Conservation (phyloP, 64 coral and sea anemone genomes). For the Cladopsammia gracilis region DNA sequence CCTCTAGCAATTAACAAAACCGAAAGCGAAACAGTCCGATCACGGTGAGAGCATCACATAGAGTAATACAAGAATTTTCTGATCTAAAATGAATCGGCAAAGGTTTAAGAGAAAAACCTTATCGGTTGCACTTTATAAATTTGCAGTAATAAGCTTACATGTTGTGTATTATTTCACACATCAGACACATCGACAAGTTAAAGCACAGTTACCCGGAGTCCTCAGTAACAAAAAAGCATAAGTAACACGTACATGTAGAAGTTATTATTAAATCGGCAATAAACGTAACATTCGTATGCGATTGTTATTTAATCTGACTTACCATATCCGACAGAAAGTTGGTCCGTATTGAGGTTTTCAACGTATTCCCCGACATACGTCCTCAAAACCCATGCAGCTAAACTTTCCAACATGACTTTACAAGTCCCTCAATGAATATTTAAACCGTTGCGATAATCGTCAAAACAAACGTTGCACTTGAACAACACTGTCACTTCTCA, state of each 20-base stretch:
- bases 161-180: too few relatives aligned
- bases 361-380: conserved; percentile 99
- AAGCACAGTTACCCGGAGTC: too few relatives aligned
- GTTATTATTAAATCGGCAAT: too few relatives aligned
- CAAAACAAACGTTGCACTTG: conserved; percentile 26
- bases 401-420: conserved; percentile 91
- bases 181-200: too few relatives aligned
- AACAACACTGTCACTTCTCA: background rate
- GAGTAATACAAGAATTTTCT: too few relatives aligned
- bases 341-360: conserved; percentile 98
- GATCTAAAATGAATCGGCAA: too few relatives aligned
- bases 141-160: too few relatives aligned
- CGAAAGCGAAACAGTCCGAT: too few relatives aligned
- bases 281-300: background rate
- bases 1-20: too few relatives aligned
- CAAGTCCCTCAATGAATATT: conserved; percentile 34
- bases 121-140: too few relatives aligned
- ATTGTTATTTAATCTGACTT: conserved; percentile 14
- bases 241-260: background rate
- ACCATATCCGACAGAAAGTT: conserved; percentile 98
- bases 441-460: background rate
- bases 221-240: conserved; percentile 1
- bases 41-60: too few relatives aligned
- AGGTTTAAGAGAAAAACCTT: too few relatives aligned
- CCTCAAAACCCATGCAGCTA: conserved; percentile 99